Base-by-base conservation (phyloP, 1,140 invertebrate species). In the Asobara japonica region DNA sequence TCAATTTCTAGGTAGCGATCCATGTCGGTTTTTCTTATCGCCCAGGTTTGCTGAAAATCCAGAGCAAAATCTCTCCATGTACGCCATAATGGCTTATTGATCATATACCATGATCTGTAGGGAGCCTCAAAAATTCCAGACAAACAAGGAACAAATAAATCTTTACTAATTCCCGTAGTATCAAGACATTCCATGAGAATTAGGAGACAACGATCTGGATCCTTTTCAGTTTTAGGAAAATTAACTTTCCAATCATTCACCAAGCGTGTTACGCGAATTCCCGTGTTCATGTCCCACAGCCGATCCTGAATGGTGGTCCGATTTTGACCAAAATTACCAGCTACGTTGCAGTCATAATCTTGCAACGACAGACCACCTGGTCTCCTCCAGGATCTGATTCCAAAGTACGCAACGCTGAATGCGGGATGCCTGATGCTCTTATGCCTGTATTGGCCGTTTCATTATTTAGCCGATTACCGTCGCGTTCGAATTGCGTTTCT, bases 161-260 rank as follows among this genome's bases (percentile, higher is more conserved):
- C 64, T 66, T 72, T 72, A 20, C 60, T 65, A 13, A 72, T 72
- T 10, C 29, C 65, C 3, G 33, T 73, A 61, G 48, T 60, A 30
- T 51, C 56, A 30, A 73, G 33, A 11, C 51, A 22, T 25, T 73
- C 65, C 25, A 30, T 25, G 29, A 73, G 41, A 61, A 73, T 61
- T 3, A 73, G 51, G 7, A 73, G 66, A 48, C 67, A 73, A 16
- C 68, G 64, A 29, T 73, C 65, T 11, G 71, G 71, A 27, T 73
- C 71, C 36, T 61, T 62, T 33, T 73, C 71, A 10, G 71, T 68
- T 41, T 61, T 56, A 11, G 71, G 65, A 29, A 60, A 73, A 61
- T 51, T 67, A 5, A 73, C 33, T 62, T 73, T 73, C 65, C 71
- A 73, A 56, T 68, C 66, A 27, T 41, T 68, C 25, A 68, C 66